phyloP scores from a whole-genome alignment of 1,140 invertebrate species.

The Zaprionus ornatus region DNA sequence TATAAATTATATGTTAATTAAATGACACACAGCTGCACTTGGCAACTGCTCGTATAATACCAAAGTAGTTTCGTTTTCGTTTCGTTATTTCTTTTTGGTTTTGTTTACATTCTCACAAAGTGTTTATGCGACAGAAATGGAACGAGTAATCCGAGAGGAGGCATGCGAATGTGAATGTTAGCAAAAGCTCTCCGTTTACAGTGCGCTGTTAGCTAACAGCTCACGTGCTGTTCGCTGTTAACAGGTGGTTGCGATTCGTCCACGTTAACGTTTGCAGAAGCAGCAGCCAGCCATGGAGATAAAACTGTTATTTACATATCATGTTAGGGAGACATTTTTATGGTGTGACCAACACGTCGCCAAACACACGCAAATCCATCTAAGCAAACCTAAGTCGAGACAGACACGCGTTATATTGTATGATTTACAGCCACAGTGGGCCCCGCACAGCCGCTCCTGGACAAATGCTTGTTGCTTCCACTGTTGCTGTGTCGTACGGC shows the following conservation, averaged over 20 bases:
- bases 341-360: constrained; percentile 60
- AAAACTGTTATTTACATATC: constrained; percentile 62
- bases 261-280: constrained; percentile 32
- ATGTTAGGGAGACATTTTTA: constrained; percentile 56
- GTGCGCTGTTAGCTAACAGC: constrained; percentile 41
- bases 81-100: background rate
- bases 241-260: constrained; percentile 65
- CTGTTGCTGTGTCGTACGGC: constrained; percentile 28
- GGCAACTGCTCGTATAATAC: background rate
- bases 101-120: constrained; percentile 3
- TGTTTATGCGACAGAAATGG: background rate
- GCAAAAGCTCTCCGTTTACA: constrained; percentile 42
- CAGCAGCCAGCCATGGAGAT: constrained; percentile 39
- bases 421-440: constrained; percentile 11
- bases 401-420: background rate
- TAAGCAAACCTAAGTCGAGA: constrained; percentile 1
- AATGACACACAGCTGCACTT: background rate
- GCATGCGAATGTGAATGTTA: background rate
- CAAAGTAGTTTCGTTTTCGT: background rate
- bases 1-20: constrained; percentile 13
- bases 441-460: constrained; percentile 39
- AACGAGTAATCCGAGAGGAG: background rate
- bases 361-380: constrained; percentile 10
- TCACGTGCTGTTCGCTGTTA: constrained; percentile 35
- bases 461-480: constrained; percentile 49